Evolutionary conservation across 2,113 vertebrate species (phyloP), one percentile per base, ranked within the genome.

Genomic region (Aphelocoma coerulescens): DNA sequence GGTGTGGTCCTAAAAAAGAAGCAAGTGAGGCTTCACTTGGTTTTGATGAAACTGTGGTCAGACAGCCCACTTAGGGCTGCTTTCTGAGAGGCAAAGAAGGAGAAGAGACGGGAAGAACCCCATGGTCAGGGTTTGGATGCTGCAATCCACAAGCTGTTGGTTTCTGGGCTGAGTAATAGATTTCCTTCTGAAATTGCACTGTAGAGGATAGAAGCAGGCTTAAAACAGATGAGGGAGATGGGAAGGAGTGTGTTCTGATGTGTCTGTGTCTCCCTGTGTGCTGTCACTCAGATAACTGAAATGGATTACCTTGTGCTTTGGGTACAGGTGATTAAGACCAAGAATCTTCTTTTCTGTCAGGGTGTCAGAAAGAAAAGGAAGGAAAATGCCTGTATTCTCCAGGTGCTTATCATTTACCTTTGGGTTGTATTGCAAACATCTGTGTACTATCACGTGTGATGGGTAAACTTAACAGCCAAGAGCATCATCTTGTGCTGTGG

Each of bases 21-120:
- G 5, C 3, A 44, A 52, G 19, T 26, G 58, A 52, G 23, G 3
- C 16, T 24, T 48, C 12, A 16, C 23, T 58, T 4, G 3, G 3
- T 35, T 91, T 27, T 32, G 57, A 8, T 21, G 20, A 12, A 49
- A 6, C 30, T 46, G 37, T 52, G 54, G 16, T 41, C 41, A 35
- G 18, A 20, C 37, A 11, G 1, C 13, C 22, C 4, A 7, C 49
- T 72, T 21, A 33, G 0, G 2, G 30, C 37, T 69, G 37, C 46
- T 44, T 61, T 62, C 46, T 66, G n/a, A 15, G 43, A 10, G 27
- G 10, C 18, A 15, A 1, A 43, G 43, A 46, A 75, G 26, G 5
- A 54, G 16, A 10, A 37, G 54, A 69, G 44, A 7, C 19, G 8
- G 12, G 15, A 32, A 8, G 9, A 71, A 16, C 39, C 6, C 26